These are phyloP conservation scores for Euglossa dilemma DNA, from an alignment of 1,140 invertebrate species.

Conservation along the genomic window DNA sequence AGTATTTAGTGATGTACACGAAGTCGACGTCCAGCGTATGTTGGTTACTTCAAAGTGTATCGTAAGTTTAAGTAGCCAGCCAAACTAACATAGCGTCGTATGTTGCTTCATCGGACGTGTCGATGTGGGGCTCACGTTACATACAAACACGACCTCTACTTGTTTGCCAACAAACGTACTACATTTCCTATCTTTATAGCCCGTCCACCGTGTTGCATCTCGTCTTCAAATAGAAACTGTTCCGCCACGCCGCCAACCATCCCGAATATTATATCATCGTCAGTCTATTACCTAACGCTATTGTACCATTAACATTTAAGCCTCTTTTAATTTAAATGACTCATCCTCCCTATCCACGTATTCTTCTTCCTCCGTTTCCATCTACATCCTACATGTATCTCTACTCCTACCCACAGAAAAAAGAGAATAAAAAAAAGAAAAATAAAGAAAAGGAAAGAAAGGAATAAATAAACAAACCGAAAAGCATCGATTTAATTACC, in stretches of 20 bases:
- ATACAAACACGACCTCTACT: constrained; percentile 65
- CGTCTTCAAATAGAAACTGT: constrained; percentile 78
- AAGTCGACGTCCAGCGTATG: background rate
- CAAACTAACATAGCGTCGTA: constrained; percentile 29
- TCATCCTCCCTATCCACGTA: background rate
- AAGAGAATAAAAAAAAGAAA: background rate
- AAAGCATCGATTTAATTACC: no score
- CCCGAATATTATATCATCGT: constrained; percentile 45
- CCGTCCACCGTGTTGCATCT: constrained; percentile 75
- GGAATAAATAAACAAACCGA: no score
- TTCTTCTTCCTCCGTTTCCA: background rate
- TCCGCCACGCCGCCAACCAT: constrained; percentile 25
- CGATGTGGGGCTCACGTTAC: constrained; percentile 50
- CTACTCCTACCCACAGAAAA: no score
- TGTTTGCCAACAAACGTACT: constrained; percentile 68
- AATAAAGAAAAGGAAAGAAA: no score
- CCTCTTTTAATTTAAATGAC: background rate
- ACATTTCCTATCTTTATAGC: constrained; percentile 69
- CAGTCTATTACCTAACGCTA: constrained; percentile 34
- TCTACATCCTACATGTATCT: background rate
- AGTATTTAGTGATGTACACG: background rate
- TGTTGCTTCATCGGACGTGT: constrained; percentile 55
- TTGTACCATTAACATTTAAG: constrained; percentile 11
- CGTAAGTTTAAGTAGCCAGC: constrained; percentile 3
- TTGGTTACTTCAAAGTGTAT: constrained; percentile 12